Evolutionary conservation across 2,888 invertebrate species (phyloP).

Genomic region (Morpho helenor): DNA sequence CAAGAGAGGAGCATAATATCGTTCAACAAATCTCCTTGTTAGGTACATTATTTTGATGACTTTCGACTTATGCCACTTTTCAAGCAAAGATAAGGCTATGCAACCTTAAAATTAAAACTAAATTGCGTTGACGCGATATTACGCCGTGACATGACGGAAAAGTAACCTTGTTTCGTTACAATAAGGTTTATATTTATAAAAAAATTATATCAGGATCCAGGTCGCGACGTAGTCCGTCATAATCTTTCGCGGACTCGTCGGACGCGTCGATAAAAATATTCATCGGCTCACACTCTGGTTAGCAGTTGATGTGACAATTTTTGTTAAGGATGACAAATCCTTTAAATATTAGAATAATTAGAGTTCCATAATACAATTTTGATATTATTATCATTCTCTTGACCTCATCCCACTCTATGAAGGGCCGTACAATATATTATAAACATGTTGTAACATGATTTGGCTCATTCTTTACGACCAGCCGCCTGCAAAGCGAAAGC

Average conservation of each 20-base stretch:
- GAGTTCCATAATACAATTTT: too few relatives aligned
- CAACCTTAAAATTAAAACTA: constrained; percentile 22
- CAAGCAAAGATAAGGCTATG: constrained; percentile 27
- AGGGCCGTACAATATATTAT: too few relatives aligned
- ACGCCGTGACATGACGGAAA: constrained; percentile 18
- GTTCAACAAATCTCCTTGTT: constrained; percentile 56
- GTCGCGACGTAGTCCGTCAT: constrained; percentile 36
- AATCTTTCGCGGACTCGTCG: constrained; percentile 51
- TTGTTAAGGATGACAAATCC: constrained; percentile 45
- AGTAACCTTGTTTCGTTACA: constrained; percentile 30
- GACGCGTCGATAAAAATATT: constrained; percentile 77
- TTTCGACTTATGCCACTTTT: constrained; percentile 47
- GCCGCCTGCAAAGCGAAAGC: too few relatives aligned
- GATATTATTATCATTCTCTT: too few relatives aligned
- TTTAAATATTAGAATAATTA: not conserved
- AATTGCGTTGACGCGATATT: constrained; percentile 4
- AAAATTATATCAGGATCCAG: constrained; percentile 22
- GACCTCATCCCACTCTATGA: too few relatives aligned
- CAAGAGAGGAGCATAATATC: constrained; percentile 63
- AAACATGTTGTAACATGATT: too few relatives aligned
- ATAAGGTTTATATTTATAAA: constrained; percentile 37
- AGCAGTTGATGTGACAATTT: constrained; percentile 68
- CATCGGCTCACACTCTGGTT: constrained; percentile 75
- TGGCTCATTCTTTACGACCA: too few relatives aligned
- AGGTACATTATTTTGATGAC: constrained; percentile 59